A percentile compares a stretch with the other conserved stretches of the same genome.
These are phyloP conservation scores for Eueides isabella DNA, from an alignment of 1,140 invertebrate species.

Conservation along the genomic window DNA sequence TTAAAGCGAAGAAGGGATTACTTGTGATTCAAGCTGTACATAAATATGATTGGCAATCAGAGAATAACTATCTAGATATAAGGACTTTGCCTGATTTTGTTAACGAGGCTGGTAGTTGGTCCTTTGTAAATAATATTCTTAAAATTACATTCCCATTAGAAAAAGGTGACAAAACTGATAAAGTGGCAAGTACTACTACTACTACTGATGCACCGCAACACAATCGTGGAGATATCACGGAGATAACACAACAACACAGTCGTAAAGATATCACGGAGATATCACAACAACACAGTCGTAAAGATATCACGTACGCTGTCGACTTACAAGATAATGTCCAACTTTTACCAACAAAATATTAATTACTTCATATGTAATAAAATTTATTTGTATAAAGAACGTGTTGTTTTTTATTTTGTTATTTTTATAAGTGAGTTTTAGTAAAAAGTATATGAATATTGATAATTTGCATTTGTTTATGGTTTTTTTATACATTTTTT, in stretches of 20 bases:
- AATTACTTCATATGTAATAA: too few relatives aligned
- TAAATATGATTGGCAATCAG: background rate
- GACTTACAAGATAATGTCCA: background rate
- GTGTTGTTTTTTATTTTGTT: too few relatives aligned
- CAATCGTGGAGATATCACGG: conserved; percentile 16
- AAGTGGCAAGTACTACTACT: background rate
- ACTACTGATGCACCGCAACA: conserved; percentile 9
- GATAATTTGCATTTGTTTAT: too few relatives aligned
- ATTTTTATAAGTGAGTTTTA: too few relatives aligned
- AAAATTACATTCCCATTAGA: conserved; percentile 19
- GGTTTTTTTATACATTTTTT: too few relatives aligned
- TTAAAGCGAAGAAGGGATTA: conserved; percentile 42
- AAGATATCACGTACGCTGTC: background rate
- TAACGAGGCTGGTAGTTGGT: conserved; percentile 19
- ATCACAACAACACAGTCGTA: background rate
- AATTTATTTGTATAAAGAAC: too few relatives aligned
- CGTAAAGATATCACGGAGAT: background rate
- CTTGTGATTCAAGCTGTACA: conserved; percentile 44
- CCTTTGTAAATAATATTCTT: conserved; percentile 18
- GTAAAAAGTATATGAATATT: too few relatives aligned
- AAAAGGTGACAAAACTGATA: background rate
- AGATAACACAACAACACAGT: background rate
- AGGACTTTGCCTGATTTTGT: conserved; percentile 19
- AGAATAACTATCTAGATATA: conserved; percentile 21
- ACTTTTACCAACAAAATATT: background rate